Conservation (phyloP, 2,113 vertebrate genomes). For the Pogonocichla stellata region DNA sequence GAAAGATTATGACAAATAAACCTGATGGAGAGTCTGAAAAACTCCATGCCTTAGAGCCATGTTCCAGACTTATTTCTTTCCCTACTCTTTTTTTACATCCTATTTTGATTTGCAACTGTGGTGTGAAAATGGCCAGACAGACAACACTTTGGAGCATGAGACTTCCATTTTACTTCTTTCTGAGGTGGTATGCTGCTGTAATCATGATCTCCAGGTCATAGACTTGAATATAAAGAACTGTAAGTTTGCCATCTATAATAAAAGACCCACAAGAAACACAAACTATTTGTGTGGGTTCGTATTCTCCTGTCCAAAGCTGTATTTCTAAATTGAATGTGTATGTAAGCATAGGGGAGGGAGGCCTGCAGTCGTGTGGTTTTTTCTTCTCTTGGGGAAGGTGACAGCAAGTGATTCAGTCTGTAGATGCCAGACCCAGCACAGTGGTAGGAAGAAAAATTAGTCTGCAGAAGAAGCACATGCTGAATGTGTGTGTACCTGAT, state of each 20-base stretch:
- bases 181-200: background rate
- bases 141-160: background rate
- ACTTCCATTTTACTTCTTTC: background rate
- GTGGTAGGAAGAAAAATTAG: background rate
- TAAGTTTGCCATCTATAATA: background rate
- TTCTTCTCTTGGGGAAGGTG: background rate
- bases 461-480: background rate
- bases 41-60: background rate
- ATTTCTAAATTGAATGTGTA: background rate
- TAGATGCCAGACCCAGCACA: background rate
- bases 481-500: accelerated
- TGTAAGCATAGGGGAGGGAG: background rate
- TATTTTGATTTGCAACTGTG: background rate
- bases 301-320: background rate
- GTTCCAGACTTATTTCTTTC: background rate
- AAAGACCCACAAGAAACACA: background rate
- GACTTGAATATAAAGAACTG: background rate
- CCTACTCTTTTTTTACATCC: background rate
- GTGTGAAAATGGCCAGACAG: background rate
- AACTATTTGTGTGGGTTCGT: background rate
- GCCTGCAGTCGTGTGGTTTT: background rate
- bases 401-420: background rate
- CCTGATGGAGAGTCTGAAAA: background rate
- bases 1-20: background rate
- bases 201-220: background rate